Conservation (phyloP, 2,888 invertebrate genomes). For the Drosophila parthenogenetica region DNA sequence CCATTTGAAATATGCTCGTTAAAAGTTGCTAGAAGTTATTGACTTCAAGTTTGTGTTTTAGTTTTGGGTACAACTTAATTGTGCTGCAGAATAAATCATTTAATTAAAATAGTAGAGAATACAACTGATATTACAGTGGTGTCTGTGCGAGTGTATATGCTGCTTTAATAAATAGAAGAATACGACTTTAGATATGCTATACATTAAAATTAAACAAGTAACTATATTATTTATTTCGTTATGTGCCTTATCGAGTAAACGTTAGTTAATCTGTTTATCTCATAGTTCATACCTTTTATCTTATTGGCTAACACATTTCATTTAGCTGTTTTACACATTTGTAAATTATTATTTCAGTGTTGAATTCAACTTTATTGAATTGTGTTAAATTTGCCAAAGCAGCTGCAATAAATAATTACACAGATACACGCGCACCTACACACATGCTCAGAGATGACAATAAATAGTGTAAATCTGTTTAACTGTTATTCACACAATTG, state of each 20-base stretch:
- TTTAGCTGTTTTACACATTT: background rate
- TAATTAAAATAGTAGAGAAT: no score
- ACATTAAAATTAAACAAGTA: background rate
- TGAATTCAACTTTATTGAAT: constrained; percentile 12
- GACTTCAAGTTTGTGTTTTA: constrained; percentile 5
- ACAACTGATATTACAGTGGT: no score
- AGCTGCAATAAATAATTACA: constrained; percentile 1
- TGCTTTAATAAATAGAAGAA: no score
- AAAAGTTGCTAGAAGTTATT: constrained; percentile 13
- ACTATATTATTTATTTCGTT: background rate
- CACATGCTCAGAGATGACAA: constrained; percentile 25
- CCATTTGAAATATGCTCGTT: constrained; percentile 31
- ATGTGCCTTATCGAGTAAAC: background rate
- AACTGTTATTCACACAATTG: constrained; percentile 70
- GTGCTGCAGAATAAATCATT: no score
- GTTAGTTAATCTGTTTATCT: background rate
- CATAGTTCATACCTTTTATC: background rate
- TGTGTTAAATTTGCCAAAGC: constrained; percentile 8
- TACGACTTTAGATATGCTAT: no score
- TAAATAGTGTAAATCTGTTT: constrained; percentile 68
- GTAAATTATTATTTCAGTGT: background rate
- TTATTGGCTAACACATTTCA: background rate
- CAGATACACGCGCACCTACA: background rate
- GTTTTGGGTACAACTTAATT: background rate
- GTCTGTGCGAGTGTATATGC: no score